phyloP scores from a whole-genome alignment of 1,140 invertebrate species.

The Stratiolaelaps scimitus region DNA sequence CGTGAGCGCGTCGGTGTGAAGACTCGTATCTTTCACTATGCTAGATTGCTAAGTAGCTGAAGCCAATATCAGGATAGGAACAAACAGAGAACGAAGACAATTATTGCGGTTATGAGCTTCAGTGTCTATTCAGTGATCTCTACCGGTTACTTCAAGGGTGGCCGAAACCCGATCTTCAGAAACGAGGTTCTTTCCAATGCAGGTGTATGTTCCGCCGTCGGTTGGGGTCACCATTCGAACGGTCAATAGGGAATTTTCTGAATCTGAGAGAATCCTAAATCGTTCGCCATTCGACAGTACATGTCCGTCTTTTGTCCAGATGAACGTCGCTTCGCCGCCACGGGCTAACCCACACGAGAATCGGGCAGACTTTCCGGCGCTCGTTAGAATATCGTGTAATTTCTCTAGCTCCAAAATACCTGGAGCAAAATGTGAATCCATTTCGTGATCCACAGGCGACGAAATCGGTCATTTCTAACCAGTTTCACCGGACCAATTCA shows the following conservation, averaged over 20 bases:
- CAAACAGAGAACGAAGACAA: too few relatives aligned
- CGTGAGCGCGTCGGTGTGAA: too few relatives aligned
- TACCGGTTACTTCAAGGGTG: not conserved
- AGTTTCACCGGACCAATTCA: too few relatives aligned
- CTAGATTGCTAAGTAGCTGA: too few relatives aligned
- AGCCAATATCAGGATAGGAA: too few relatives aligned
- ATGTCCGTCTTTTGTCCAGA: conserved; percentile 16
- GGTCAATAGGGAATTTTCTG: not conserved
- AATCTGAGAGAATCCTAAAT: not conserved
- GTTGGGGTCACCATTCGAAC: not conserved
- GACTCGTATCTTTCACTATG: too few relatives aligned
- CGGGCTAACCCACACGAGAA: conserved; percentile 4
- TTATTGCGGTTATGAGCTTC: too few relatives aligned
- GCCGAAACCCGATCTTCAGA: not conserved
- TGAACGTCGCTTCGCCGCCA: not conserved
- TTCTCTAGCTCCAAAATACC: too few relatives aligned
- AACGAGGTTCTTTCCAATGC: not conserved
- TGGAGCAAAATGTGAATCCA: too few relatives aligned
- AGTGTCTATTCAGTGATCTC: too few relatives aligned
- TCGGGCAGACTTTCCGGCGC: not conserved
- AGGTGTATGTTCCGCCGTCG: conserved; percentile 12
- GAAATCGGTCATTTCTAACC: too few relatives aligned
- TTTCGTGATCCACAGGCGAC: too few relatives aligned
- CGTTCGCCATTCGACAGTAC: not conserved
- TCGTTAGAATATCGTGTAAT: not conserved